These are phyloP conservation scores for Archivesica marissinica DNA, from an alignment of 1,140 invertebrate genomes.

Conservation along the genomic window DNA sequence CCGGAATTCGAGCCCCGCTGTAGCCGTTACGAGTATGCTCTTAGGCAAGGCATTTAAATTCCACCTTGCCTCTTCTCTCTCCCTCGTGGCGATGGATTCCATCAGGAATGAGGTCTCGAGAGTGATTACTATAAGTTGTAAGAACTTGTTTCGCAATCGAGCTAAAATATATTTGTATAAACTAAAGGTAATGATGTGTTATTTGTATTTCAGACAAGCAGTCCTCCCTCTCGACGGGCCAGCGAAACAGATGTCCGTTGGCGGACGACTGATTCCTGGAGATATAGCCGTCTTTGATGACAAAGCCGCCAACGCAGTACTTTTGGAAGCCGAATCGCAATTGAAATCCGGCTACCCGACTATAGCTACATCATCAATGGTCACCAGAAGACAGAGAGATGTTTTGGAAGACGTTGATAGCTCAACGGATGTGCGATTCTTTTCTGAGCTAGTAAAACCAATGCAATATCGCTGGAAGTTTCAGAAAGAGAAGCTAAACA, in stretches of 20 bases:
- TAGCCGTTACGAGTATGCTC: no score
- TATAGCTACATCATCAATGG: slow-evolving; percentile 50
- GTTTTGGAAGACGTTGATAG: slow-evolving; percentile 31
- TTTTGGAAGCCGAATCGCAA: slow-evolving; percentile 46
- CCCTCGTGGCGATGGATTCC: no score
- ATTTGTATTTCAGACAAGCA: slow-evolving; percentile 53
- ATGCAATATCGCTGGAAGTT: slow-evolving; percentile 67
- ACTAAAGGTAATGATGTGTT: no score
- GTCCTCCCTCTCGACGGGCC: slow-evolving; percentile 54
- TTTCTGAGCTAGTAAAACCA: slow-evolving; percentile 71
- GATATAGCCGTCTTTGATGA: slow-evolving; percentile 56
- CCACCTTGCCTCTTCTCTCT: no score
- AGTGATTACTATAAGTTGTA: no score
- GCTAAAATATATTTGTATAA: no score
- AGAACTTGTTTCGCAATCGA: no score
- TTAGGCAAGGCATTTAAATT: no score
- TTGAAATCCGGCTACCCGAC: slow-evolving; percentile 52
- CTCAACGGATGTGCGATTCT: slow-evolving; percentile 64
- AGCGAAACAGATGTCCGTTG: background rate
- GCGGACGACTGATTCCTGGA: background rate
- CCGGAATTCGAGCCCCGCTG: no score
- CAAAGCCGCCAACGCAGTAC: slow-evolving; percentile 40
- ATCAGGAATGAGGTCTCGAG: no score
- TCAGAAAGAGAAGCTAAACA: slow-evolving; percentile 66
- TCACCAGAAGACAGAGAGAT: background rate